These are phyloP conservation scores for Parapsyche elsis DNA, from an alignment of 1,140 invertebrate genomes.

Conservation along the genomic window DNA sequence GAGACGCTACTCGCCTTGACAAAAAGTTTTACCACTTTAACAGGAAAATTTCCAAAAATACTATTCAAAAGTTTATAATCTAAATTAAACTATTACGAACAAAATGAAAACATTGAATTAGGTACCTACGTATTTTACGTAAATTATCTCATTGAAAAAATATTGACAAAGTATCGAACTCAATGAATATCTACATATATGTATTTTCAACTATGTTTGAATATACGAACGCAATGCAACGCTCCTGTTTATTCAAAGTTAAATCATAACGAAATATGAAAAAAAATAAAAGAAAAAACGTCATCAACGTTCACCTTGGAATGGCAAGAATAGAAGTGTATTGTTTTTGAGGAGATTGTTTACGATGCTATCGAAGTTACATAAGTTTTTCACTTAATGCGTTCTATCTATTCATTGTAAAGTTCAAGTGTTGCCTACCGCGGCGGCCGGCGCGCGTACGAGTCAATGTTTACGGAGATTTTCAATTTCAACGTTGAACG, in stretches of 20 bases:
- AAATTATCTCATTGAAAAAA: no score
- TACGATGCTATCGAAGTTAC: conserved; percentile 18
- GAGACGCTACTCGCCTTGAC: not conserved
- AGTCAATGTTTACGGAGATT: conserved; percentile 22
- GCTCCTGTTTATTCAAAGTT: no score
- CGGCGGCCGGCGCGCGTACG: no score
- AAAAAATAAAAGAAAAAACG: not conserved
- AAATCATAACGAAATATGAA: not conserved
- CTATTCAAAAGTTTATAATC: no score
- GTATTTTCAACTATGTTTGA: not conserved
- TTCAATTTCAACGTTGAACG: conserved; percentile 20
- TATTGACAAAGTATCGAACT: no score
- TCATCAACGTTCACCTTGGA: conserved; percentile 20
- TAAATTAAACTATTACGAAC: no score
- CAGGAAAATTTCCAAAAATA: no score
- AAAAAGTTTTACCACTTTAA: no score
- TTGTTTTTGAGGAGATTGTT: conserved; percentile 30
- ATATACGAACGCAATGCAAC: no score
- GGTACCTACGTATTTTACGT: no score
- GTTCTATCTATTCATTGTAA: not conserved
- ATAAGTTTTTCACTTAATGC: conserved; percentile 27
- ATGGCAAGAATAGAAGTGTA: conserved; percentile 24
- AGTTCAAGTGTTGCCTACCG: conserved; percentile 12
- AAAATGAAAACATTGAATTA: no score
- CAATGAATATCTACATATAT: no score